Percentiles rank a stretch among this genome's conserved stretches.
Evolutionary conservation across 2,797 vertebrate genomes (phyloP).

Genomic region (Enteromius afrohamiltoni): DNA sequence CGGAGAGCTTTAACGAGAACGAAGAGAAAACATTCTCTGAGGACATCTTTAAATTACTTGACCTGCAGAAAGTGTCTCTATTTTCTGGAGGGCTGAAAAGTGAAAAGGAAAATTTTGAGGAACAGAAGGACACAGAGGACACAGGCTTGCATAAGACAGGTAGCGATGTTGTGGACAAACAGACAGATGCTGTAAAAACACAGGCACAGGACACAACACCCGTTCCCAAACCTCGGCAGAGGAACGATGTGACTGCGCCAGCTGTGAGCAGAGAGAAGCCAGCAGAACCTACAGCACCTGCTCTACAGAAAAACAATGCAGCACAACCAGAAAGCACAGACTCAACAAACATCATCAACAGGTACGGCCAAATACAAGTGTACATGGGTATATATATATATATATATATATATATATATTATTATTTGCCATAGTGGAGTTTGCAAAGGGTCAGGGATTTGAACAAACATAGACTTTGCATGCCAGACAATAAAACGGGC

Average conservation of each 20-base stretch:
- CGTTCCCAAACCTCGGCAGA: not conserved
- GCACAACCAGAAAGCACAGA: slow-evolving; percentile 13
- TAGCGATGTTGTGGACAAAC: slow-evolving; percentile 60
- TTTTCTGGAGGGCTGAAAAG: slow-evolving; percentile 50
- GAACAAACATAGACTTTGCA: not conserved
- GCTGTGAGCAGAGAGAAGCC: not conserved
- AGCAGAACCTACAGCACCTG: not conserved
- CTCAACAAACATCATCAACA: slow-evolving; percentile 75
- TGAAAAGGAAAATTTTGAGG: slow-evolving; percentile 40
- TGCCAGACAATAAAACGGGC: not conserved
- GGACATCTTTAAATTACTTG: slow-evolving; percentile 84
- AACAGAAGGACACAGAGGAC: slow-evolving; percentile 52
- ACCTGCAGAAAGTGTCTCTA: slow-evolving; percentile 72
- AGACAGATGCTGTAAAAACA: slow-evolving; percentile 47
- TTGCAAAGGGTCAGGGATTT: not conserved
- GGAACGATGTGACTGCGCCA: not conserved
- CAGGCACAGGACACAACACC: slow-evolving; percentile 24
- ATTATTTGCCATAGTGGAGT: not conserved
- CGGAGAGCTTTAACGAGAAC: slow-evolving; percentile 71
- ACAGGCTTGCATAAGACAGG: slow-evolving; percentile 44
- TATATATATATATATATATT: too few relatives aligned
- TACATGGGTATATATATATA: too few relatives aligned
- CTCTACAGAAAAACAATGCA: slow-evolving; percentile 1
- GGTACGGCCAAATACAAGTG: slow-evolving; percentile 70
- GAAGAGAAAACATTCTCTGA: slow-evolving; percentile 86